Percentiles rank a stretch among this genome's conserved stretches.
Evolutionary conservation across 2,888 invertebrate genomes (phyloP).

Genomic region (Mystacides longicornis): DNA sequence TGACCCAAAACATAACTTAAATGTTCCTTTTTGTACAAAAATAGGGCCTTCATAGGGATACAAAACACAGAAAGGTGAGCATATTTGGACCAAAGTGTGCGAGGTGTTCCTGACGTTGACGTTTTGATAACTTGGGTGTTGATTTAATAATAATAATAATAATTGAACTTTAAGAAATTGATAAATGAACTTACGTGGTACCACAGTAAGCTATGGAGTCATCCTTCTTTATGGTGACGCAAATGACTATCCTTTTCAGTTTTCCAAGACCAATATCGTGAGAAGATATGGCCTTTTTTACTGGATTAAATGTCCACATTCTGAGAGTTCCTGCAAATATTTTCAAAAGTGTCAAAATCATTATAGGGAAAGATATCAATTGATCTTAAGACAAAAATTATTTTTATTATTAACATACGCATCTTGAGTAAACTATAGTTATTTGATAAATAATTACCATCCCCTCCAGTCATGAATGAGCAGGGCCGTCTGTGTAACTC

Average conservation of each 20-base stretch:
- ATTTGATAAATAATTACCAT: constrained; percentile 38
- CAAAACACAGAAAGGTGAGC: too few relatives aligned
- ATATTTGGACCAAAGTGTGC: too few relatives aligned
- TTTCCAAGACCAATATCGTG: constrained; percentile 73
- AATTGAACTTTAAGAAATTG: too few relatives aligned
- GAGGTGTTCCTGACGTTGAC: too few relatives aligned
- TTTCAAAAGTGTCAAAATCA: background rate
- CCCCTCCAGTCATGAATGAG: constrained; percentile 69
- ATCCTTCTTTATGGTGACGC: constrained; percentile 59
- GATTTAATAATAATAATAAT: too few relatives aligned
- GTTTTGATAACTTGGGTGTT: too few relatives aligned
- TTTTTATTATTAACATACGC: too few relatives aligned
- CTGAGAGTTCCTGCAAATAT: constrained; percentile 51
- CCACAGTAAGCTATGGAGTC: constrained; percentile 78
- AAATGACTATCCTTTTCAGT: constrained; percentile 67
- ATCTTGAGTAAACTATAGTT: background rate
- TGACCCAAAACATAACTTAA: too few relatives aligned
- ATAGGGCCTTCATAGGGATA: too few relatives aligned
- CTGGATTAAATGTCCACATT: constrained; percentile 66
- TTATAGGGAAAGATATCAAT: background rate
- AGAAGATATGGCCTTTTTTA: constrained; percentile 61
- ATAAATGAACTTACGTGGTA: constrained; percentile 71
- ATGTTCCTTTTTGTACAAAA: too few relatives aligned
- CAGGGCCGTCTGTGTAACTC: constrained; percentile 50
- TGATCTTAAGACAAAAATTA: too few relatives aligned